These are phyloP conservation scores for Dermochelys coriacea DNA, from an alignment of 2,797 vertebrate species.

Conservation along the genomic window DNA sequence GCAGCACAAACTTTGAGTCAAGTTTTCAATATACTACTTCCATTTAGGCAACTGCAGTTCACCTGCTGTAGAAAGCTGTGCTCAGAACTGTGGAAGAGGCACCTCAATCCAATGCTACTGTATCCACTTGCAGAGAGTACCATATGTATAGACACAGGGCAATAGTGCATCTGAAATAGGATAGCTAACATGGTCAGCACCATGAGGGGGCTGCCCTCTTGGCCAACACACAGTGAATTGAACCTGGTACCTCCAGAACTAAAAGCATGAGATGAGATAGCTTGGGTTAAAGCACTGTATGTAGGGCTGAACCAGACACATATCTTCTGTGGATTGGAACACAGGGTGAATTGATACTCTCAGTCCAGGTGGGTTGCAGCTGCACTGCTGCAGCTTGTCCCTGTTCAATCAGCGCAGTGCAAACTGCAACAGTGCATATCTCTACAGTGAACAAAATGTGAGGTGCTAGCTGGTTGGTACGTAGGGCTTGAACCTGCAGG, in stretches of 20 bases:
- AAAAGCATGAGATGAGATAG: no score
- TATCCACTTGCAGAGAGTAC: background rate
- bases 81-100: background rate
- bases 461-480: background rate
- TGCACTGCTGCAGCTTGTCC: background rate
- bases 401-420: background rate
- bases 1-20: background rate
- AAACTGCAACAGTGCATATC: background rate
- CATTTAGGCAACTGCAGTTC: rapidly evolving
- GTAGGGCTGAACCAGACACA: no score
- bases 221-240: no score
- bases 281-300: no score
- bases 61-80: background rate
- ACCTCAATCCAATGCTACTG: background rate
- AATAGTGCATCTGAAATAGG: background rate
- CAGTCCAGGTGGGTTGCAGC: background rate
- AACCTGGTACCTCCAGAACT: no score
- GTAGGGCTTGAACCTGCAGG: background rate
- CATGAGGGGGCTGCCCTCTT: no score
- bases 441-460: background rate
- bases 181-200: background rate
- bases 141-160: background rate
- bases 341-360: no score
- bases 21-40: no score
- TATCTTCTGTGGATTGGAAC: no score